Evolutionary conservation across 1,140 invertebrate genomes (phyloP).

Genomic region (Drosophila novamexicana): DNA sequence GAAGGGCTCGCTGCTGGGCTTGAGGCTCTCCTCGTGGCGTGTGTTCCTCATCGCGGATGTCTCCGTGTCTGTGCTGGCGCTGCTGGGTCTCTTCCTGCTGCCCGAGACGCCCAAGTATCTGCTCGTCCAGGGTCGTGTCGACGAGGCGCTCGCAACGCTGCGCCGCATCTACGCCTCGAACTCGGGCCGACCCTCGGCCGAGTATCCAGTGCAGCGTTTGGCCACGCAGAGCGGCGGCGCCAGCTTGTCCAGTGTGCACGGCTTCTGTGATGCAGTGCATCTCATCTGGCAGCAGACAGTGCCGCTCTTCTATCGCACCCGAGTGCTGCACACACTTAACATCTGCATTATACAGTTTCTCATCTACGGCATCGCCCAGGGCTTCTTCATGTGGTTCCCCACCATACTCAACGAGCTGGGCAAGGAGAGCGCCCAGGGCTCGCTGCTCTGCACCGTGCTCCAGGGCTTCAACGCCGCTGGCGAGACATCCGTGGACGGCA

Average conservation of each 20-base stretch:
- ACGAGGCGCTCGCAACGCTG: conserved; percentile 87
- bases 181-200: conserved; percentile 72
- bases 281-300: conserved; percentile 85
- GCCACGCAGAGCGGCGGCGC: conserved; percentile 47
- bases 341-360: conserved; percentile 86
- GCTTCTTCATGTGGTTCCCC: conserved; percentile 85
- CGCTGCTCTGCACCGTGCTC: conserved; percentile 55
- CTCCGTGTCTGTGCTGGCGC: conserved; percentile 85
- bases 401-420: conserved; percentile 73
- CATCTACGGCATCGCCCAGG: conserved; percentile 83
- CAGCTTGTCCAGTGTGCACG: conserved; percentile 61
- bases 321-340: conserved; percentile 86
- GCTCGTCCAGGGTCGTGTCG: conserved; percentile 86
- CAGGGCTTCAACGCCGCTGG: conserved; percentile 21
- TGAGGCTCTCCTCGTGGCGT: conserved; percentile 87
- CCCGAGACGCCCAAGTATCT: conserved; percentile 93
- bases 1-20: conserved; percentile 81
- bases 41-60: conserved; percentile 87
- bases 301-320: conserved; percentile 85
- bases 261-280: conserved; percentile 64
- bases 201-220: conserved; percentile 66
- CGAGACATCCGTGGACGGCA: neutral
- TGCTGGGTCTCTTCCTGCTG: conserved; percentile 85
- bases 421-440: conserved; percentile 5
- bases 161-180: conserved; percentile 87